Conservation (phyloP, 2,797 vertebrate species). For the Takifugu rubripes region DNA sequence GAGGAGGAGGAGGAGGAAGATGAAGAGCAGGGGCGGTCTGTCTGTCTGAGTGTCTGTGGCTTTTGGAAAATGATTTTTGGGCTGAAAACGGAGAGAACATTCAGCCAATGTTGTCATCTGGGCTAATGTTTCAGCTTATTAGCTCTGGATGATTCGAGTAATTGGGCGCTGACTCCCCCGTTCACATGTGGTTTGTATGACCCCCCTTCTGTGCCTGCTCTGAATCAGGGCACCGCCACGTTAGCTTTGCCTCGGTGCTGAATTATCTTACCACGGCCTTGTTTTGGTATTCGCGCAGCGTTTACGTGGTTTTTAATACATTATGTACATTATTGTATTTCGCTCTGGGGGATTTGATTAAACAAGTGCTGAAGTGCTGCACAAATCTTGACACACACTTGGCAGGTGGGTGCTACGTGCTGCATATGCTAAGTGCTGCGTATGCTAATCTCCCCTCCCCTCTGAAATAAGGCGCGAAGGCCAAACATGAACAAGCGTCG, state of each 20-base stretch:
- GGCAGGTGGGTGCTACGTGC: conserved; percentile 47
- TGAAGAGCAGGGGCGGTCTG: neutral
- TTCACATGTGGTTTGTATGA: conserved; percentile 52
- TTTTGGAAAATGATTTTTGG: conserved; percentile 44
- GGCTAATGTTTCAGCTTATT: conserved; percentile 50
- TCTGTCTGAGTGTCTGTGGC: conserved; percentile 30
- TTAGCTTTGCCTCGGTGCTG: no score
- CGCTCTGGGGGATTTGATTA: conserved; percentile 10
- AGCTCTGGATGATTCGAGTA: conserved; percentile 43
- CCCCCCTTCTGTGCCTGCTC: conserved; percentile 13
- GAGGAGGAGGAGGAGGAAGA: neutral
- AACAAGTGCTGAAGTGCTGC: conserved; percentile 14
- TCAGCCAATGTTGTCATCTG: conserved; percentile 54
- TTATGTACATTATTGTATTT: neutral
- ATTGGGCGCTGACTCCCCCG: conserved; percentile 41
- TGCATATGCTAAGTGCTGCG: conserved; percentile 54
- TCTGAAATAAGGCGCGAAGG: conserved; percentile 37
- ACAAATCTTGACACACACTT: conserved; percentile 36
- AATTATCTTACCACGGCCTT: conserved; percentile 18
- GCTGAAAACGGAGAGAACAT: conserved; percentile 58
- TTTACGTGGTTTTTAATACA: neutral
- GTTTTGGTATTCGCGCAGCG: conserved; percentile 24
- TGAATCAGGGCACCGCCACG: no score
- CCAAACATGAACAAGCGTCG: conserved; percentile 50
- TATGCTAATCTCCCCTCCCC: conserved; percentile 46